Percentiles rank a stretch among this genome's conserved stretches.
Conservation (phyloP, 2,113 vertebrate species). For the Desmodus rotundus region DNA sequence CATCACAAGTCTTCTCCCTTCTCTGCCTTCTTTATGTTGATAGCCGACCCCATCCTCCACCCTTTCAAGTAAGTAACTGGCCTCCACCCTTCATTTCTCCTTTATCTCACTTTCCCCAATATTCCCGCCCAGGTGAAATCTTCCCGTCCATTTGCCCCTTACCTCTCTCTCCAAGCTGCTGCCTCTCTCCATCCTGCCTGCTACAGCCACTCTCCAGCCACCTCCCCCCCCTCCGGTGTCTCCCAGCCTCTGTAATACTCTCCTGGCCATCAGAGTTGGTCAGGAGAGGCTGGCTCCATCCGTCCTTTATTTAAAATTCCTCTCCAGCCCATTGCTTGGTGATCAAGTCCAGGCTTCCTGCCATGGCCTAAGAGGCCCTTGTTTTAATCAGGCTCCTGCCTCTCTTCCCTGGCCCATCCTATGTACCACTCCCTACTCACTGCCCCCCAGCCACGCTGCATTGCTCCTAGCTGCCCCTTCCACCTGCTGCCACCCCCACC, state of each 20-base stretch:
- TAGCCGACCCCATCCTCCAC: not conserved
- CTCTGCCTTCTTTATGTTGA: not conserved
- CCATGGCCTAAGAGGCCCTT: not conserved
- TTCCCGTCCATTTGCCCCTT: not conserved
- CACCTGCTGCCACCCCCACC: not conserved
- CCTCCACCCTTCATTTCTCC: not conserved
- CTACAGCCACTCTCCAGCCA: too few species aligned
- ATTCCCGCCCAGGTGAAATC: not conserved
- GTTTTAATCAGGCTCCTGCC: not conserved
- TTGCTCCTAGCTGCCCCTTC: not conserved
- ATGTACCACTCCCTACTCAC: not conserved
- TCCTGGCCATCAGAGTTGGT: not conserved
- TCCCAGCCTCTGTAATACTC: not conserved
- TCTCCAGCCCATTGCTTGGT: not conserved
- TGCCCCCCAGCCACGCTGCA: not conserved
- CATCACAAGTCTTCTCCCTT: not conserved
- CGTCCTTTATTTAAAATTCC: not conserved
- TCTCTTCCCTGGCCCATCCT: not conserved
- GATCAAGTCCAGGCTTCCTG: not conserved
- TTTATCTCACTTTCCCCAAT: not conserved
- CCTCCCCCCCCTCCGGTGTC: not conserved
- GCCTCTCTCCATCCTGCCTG: not conserved
- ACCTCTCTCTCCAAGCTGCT: not conserved
- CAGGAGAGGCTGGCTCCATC: not conserved
- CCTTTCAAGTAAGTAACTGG: not conserved